Base-by-base conservation (phyloP, 2,797 vertebrate genomes). In the Otolemur crassicaudatus region DNA sequence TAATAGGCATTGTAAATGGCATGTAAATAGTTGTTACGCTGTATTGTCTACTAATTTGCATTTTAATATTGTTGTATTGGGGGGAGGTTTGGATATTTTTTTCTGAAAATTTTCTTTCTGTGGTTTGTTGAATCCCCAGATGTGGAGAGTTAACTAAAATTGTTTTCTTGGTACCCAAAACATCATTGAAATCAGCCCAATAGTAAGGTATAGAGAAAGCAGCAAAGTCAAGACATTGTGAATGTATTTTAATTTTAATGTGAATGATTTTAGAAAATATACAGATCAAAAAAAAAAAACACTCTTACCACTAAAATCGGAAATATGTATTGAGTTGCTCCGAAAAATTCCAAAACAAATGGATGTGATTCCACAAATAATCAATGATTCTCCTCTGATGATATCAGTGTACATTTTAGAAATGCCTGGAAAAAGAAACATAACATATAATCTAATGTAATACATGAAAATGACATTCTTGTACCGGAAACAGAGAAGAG, bases 321-420 rank as follows among this genome's bases (percentile, higher is more conserved):
- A 27, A 29, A 13, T 1, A 0, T 49, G 37, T 8, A 29, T 1
- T 31, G 37, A 0, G 1, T 7, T n/a, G 53, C 2, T 77, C 79
- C 82, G 91, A 86, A 97, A 96, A 92, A 87, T 0, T 80, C 67
- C 94, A 87, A 97, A 94, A 77, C 92, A 40, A 49, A 97, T 93
- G 67, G 70, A n/a, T 19, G 73, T 83, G 56, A 97, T 25, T n/a
- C 95, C 25, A 77, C 84, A 98, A 34, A 93, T 83, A 40, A 97
- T 88, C 94, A 97, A 34, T 2, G 97, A 95, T 81, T 98, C 97
- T 92, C 97, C 97, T 97, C 85, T 96, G 19, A 98, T 94, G 7
- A 97, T 86, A 83, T 97, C 96, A 23, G 29, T 82, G 14, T 93
- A 96, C 31, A 96, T 91, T 93, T 97, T 98, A 86, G 97, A 97